Evolutionary conservation across 2,113 vertebrate species (phyloP).

Genomic region (Lota lota): DNA sequence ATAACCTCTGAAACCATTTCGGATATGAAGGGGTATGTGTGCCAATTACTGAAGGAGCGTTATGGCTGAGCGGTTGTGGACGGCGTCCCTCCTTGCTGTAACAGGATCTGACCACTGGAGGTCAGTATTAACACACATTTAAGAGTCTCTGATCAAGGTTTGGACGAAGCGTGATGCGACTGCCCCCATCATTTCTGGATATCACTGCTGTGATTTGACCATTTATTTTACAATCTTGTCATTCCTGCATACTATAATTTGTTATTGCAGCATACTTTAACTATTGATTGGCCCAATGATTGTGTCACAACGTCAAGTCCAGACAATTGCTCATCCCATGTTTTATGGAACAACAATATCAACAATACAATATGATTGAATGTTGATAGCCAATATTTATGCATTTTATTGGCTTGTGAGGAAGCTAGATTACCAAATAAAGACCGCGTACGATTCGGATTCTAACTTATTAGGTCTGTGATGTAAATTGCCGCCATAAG

Average conservation of each 20-base stretch:
- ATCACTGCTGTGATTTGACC: too few relatives aligned
- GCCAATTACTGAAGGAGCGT: neutral
- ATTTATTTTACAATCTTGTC: too few relatives aligned
- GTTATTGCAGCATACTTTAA: too few relatives aligned
- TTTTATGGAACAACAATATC: too few relatives aligned
- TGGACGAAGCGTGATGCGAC: slow-evolving; percentile 28
- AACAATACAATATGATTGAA: too few relatives aligned
- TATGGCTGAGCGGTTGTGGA: neutral
- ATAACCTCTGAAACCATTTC: slow-evolving; percentile 23
- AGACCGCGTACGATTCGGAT: neutral
- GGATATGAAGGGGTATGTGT: neutral
- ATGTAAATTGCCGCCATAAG: slow-evolving; percentile 48
- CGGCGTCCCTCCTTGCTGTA: slow-evolving; percentile 15
- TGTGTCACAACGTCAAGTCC: too few relatives aligned
- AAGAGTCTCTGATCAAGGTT: slow-evolving; percentile 49
- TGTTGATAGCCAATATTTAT: neutral
- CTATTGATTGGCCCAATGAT: too few relatives aligned
- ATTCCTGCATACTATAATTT: too few relatives aligned
- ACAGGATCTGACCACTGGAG: slow-evolving; percentile 38
- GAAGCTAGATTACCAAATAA: neutral
- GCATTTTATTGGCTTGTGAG: neutral
- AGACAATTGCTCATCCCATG: too few relatives aligned
- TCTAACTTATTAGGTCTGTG: slow-evolving; percentile 18
- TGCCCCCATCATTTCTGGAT: too few relatives aligned
- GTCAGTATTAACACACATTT: slow-evolving; percentile 34